phyloP scores from a whole-genome alignment of 2,888 invertebrate species.

The Aspidiotus rigidus region DNA sequence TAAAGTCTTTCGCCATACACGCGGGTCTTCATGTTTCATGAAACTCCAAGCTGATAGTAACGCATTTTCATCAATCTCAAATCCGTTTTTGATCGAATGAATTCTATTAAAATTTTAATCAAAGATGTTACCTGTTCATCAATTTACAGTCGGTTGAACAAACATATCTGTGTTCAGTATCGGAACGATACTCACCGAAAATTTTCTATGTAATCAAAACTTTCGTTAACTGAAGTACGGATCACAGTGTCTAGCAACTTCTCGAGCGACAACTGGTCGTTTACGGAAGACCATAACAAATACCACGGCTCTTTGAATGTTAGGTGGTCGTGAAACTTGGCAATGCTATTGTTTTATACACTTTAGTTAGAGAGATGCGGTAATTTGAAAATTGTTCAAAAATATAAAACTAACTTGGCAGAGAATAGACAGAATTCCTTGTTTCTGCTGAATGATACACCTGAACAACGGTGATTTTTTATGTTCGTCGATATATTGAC shows the following conservation, averaged over 20 bases:
- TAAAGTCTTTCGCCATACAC: constrained; percentile 8
- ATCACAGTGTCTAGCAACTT: neutral
- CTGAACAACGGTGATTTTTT: neutral
- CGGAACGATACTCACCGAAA: constrained; percentile 1
- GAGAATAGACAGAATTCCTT: constrained; percentile 13
- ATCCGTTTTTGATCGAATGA: constrained; percentile 1
- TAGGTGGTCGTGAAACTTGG: neutral
- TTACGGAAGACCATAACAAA: constrained; percentile 9
- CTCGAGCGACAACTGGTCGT: neutral
- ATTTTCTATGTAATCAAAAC: constrained; percentile 18
- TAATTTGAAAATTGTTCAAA: too few species aligned
- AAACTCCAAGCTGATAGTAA: constrained; percentile 12
- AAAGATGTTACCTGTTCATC: neutral
- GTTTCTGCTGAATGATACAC: constrained; percentile 16
- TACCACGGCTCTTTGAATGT: constrained; percentile 14
- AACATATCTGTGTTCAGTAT: neutral
- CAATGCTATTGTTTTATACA: neutral
- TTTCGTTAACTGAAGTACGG: neutral
- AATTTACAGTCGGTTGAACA: neutral
- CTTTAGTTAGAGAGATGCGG: too few species aligned
- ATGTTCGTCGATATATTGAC: constrained; percentile 12
- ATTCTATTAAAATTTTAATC: neutral
- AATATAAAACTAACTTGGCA: constrained; percentile 6
- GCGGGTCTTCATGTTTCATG: constrained; percentile 6
- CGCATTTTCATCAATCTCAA: neutral